These are phyloP conservation scores for Mastomys coucha DNA, from an alignment of 2,113 vertebrate species.

Conservation along the genomic window DNA sequence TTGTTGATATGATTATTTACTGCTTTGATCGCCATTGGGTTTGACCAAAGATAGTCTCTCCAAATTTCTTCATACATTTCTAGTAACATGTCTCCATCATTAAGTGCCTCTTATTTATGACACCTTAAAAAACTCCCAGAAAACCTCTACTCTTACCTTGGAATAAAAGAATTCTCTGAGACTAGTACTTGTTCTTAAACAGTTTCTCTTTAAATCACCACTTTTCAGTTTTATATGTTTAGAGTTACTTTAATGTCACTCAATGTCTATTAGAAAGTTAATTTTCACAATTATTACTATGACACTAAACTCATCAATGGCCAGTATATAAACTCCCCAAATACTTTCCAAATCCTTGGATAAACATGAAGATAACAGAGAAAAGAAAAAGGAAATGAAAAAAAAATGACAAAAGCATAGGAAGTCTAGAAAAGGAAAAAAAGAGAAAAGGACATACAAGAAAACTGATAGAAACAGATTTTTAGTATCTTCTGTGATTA, in stretches of 20 bases:
- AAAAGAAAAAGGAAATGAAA: not conserved
- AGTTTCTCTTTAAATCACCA: not conserved
- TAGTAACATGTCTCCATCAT: not conserved
- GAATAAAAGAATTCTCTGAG: not conserved
- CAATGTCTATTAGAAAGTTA: conserved; percentile 15
- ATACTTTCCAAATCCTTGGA: conserved; percentile 19
- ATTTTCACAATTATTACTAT: conserved; percentile 30
- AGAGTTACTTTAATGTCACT: not conserved
- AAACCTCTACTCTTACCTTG: not conserved
- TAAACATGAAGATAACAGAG: conserved; percentile 25
- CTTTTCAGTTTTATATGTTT: conserved; percentile 31
- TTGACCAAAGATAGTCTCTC: not conserved
- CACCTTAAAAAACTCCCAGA: not conserved
- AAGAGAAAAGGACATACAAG: not conserved
- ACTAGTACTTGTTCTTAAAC: conserved; percentile 39
- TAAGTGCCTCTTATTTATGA: not conserved
- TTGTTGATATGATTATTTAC: not conserved
- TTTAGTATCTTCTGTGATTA: not conserved
- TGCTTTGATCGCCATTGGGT: not conserved
- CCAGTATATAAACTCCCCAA: conserved; percentile 3
- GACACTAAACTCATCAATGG: not conserved
- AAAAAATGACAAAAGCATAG: not conserved
- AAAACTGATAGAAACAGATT: not conserved
- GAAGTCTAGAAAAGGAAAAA: not conserved
- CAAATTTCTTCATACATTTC: not conserved